Base-by-base conservation (phyloP, 2,113 vertebrate species). In the Chroicocephalus ridibundus region DNA sequence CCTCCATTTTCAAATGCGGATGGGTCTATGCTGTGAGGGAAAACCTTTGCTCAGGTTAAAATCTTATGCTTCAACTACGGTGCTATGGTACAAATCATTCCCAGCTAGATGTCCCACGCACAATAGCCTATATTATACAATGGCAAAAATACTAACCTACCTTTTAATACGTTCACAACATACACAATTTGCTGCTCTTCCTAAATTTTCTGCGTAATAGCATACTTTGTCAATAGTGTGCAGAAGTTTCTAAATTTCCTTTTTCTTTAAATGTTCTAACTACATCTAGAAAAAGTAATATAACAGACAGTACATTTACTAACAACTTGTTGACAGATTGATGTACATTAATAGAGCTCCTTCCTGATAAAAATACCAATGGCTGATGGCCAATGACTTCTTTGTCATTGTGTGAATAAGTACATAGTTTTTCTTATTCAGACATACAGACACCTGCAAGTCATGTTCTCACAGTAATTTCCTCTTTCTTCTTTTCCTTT, bases 401-500 rank as follows among this genome's bases (percentile, higher is more conserved):
- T 84, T 40, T 91, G 92, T 88, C 89, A 78, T 91, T 93, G 96
- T 65, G 80, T 95, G 97, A 91, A 38, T 89, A 96, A 61, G 82
- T 80, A 70, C 75, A 57, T 4, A 58, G 38, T 11, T 64, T 70
- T 74, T 68, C 42, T 72, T 52, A 46, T 44, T 81, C 75, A 83
- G 76, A 74, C 18, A 34, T 14, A 58, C 10, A 60, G 88, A 74
- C 66, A 81, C 70, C 44, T 93, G 66, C 65, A 83, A 81, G 57
- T 40, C 85, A 96, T 18, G 3, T 82, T 96, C 90, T 94, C 40
- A 83, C 44, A 81, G 79, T 16, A 38, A 52, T 82, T 97, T 94
- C 88, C 94, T 95, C 82, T 83, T 95, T 96, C 88, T 90, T 85
- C 55, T 96, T 95, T 82, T 95, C 52, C 52, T 85, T 90, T 88